phyloP scores from a whole-genome alignment of 2,888 invertebrate genomes.

The Yponomeuta malinellus region DNA sequence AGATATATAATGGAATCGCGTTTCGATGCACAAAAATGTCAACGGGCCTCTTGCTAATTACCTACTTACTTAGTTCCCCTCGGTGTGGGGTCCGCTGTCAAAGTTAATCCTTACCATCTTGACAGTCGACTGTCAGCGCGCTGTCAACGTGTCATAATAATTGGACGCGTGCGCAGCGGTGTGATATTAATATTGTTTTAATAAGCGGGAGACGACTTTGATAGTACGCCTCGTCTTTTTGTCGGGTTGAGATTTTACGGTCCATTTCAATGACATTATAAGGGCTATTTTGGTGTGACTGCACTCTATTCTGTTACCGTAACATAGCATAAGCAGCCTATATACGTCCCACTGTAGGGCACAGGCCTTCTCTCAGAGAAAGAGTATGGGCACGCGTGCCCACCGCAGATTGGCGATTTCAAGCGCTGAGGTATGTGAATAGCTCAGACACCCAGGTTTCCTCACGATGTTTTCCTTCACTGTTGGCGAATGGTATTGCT shows the following conservation, averaged over 20 bases:
- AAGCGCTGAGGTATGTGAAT: no score
- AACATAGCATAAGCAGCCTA: no score
- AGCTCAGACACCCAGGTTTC: no score
- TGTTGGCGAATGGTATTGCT: no score
- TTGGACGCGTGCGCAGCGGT: conserved; percentile 29
- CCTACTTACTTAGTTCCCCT: conserved; percentile 21
- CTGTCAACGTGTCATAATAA: conserved; percentile 46
- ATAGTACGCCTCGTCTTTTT: background rate
- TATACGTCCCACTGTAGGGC: no score
- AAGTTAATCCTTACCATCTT: conserved; percentile 42
- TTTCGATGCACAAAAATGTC: background rate
- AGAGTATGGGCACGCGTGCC: no score
- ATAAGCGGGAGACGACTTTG: background rate
- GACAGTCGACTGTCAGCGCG: conserved; percentile 44
- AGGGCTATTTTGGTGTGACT: background rate
- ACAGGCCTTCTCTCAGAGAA: no score
- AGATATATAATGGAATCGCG: no score
- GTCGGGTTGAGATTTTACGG: background rate
- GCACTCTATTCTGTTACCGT: no score
- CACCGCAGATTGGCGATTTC: no score
- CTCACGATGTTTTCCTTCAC: no score
- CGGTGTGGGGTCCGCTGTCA: conserved; percentile 50
- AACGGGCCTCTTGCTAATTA: background rate
- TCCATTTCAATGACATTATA: background rate
- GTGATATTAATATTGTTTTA: conserved; percentile 1